A percentile compares a stretch with the other conserved stretches of the same genome.
phyloP scores from a whole-genome alignment of 1,140 invertebrate genomes.

The Hyphantria cunea region DNA sequence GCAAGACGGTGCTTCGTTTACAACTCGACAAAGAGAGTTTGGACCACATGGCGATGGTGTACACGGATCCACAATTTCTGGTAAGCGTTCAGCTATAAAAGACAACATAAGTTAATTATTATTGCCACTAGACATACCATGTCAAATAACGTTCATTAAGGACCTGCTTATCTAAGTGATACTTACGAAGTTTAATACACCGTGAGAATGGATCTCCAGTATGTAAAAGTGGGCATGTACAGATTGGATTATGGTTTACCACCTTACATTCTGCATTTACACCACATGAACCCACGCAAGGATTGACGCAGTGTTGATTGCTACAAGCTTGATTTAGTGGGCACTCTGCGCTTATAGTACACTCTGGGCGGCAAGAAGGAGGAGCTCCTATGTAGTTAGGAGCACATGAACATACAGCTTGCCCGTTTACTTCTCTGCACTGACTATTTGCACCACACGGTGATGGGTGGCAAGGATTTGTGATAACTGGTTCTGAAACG shows the following conservation, averaged over 20 bases:
- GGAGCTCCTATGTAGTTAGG: slow-evolving; percentile 85
- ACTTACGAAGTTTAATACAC: slow-evolving; percentile 83
- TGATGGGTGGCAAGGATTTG: slow-evolving; percentile 82
- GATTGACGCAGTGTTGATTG: slow-evolving; percentile 84
- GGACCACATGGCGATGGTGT: slow-evolving; percentile 91
- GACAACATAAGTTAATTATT: background rate
- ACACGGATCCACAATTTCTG: slow-evolving; percentile 85
- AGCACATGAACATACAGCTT: slow-evolving; percentile 85
- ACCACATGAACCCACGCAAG: slow-evolving; percentile 85
- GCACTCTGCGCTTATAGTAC: slow-evolving; percentile 83
- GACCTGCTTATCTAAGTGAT: slow-evolving; percentile 12
- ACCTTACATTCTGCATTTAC: slow-evolving; percentile 84
- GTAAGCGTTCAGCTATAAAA: slow-evolving; percentile 64
- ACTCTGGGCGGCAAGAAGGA: slow-evolving; percentile 84
- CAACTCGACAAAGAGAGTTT: slow-evolving; percentile 88
- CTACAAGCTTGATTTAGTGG: slow-evolving; percentile 82
- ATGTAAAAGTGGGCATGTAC: slow-evolving; percentile 82
- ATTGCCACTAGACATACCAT: background rate
- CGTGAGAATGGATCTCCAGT: slow-evolving; percentile 85
- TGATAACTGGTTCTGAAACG: slow-evolving; percentile 62
- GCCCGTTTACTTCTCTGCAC: slow-evolving; percentile 84
- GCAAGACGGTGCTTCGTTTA: slow-evolving; percentile 88
- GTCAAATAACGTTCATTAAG: background rate
- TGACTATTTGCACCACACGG: slow-evolving; percentile 85
- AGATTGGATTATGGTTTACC: slow-evolving; percentile 86